Evolutionary conservation across 1,140 invertebrate species (phyloP).

Genomic region (Epicauta chinensis): DNA sequence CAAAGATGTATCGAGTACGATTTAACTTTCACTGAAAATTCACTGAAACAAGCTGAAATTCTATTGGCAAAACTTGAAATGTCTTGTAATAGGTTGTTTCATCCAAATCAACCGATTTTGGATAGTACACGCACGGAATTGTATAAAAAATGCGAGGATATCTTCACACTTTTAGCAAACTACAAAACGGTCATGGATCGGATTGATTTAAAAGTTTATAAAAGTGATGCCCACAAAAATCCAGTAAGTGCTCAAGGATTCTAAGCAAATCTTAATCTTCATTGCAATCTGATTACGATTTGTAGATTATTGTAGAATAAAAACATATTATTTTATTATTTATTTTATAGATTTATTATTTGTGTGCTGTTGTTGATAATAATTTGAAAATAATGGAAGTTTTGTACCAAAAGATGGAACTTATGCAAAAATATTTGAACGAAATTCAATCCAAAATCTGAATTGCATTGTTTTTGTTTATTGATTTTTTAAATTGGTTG

Average conservation of each 20-base stretch:
- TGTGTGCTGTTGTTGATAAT: not conserved
- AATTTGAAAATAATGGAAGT: not conserved
- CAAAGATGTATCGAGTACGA: not conserved
- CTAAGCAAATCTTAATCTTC: not conserved
- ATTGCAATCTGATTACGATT: no score
- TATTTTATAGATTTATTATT: slow-evolving; percentile 3
- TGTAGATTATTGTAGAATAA: no score
- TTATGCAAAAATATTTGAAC: not conserved
- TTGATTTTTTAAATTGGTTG: slow-evolving; percentile 23
- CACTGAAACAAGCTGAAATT: not conserved
- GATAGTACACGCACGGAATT: not conserved
- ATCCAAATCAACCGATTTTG: not conserved
- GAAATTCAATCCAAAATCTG: not conserved
- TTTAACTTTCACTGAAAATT: not conserved
- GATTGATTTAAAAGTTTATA: slow-evolving; percentile 1
- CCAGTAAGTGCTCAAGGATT: not conserved
- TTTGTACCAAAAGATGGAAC: not conserved
- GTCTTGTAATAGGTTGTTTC: no score
- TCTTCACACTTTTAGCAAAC: slow-evolving; percentile 1
- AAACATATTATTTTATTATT: no score
- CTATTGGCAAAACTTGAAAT: not conserved
- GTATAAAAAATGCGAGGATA: not conserved
- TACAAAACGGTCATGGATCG: slow-evolving; percentile 1
- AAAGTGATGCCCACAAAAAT: not conserved
- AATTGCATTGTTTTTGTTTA: not conserved